Evolutionary conservation across 1,140 invertebrate genomes (phyloP).

Genomic region (Pseudachorutes palmiensis): DNA sequence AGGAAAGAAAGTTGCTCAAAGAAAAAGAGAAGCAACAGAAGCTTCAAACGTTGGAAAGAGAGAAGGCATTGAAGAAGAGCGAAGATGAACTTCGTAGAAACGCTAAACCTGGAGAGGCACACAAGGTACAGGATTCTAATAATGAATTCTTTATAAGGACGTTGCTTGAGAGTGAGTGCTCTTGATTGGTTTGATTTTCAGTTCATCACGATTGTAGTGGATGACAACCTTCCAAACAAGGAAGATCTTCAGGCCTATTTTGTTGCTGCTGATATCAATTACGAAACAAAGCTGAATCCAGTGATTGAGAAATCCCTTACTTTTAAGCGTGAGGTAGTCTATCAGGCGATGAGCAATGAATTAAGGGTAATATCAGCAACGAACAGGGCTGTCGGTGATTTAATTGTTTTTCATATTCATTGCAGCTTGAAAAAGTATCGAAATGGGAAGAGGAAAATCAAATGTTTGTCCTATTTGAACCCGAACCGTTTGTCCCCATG

Average conservation of each 20-base stretch:
- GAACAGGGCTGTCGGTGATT: not conserved
- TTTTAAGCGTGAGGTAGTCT: slow-evolving; percentile 23
- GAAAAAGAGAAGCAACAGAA: slow-evolving; percentile 18
- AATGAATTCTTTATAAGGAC: too few species aligned
- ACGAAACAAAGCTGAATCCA: slow-evolving; percentile 9
- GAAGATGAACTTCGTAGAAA: slow-evolving; percentile 21
- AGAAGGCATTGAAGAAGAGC: slow-evolving; percentile 26
- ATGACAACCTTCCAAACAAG: slow-evolving; percentile 15
- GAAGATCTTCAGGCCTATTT: slow-evolving; percentile 8
- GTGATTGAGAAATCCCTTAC: slow-evolving; percentile 25
- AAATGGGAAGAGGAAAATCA: slow-evolving; percentile 25
- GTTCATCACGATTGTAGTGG: slow-evolving; percentile 25
- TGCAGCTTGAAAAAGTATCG: slow-evolving; percentile 21
- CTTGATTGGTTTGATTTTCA: slow-evolving; percentile 11
- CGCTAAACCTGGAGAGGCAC: slow-evolving; percentile 27
- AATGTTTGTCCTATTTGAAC: slow-evolving; percentile 20
- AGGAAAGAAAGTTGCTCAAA: not conserved
- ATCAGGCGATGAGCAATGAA: slow-evolving; percentile 27
- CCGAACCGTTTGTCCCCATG: slow-evolving; percentile 23
- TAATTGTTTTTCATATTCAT: slow-evolving; percentile 1
- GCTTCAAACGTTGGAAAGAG: slow-evolving; percentile 9
- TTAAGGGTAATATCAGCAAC: slow-evolving; percentile 11
- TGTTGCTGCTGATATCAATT: slow-evolving; percentile 15
- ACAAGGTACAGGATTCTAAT: slow-evolving; percentile 30
- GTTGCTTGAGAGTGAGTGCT: not conserved